These are phyloP conservation scores for Ascidia mentula DNA, from an alignment of 23 tunicate genomes.

Conservation along the genomic window DNA sequence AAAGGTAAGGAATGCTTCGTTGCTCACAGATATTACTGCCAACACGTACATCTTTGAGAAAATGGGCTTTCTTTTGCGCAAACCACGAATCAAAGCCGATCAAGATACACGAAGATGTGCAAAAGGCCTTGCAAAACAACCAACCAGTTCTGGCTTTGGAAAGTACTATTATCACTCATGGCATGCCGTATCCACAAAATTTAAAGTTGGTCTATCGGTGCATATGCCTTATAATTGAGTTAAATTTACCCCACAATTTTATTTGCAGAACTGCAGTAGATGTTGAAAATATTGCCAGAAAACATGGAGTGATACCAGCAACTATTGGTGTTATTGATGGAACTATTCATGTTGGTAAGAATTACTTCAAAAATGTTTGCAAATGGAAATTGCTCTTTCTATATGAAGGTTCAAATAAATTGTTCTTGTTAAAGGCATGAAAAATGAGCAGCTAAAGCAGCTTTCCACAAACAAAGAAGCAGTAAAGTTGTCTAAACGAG, in stretches of 20 bases:
- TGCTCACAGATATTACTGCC: too few species aligned
- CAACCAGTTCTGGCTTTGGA: slow-evolving; percentile 81
- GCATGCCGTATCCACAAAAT: slow-evolving; percentile 94
- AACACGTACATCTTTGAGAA: too few species aligned
- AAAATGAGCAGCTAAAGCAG: slow-evolving; percentile 12
- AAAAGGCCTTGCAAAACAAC: slow-evolving; percentile 38
- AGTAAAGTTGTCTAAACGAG: slow-evolving; percentile 69
- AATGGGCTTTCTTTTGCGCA: too few species aligned
- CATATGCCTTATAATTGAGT: neutral
- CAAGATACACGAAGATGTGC: slow-evolving; percentile 41
- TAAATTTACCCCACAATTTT: neutral
- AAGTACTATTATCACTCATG: slow-evolving; percentile 97
- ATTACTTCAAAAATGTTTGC: too few species aligned
- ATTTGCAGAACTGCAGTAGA: slow-evolving; percentile 70
- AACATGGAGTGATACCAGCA: slow-evolving; percentile 64
- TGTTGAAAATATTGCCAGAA: slow-evolving; percentile 61
- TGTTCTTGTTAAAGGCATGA: slow-evolving; percentile 51
- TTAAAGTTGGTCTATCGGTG: slow-evolving; percentile 33
- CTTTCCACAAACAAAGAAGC: slow-evolving; percentile 18
- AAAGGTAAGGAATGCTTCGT: too few species aligned
- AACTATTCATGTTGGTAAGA: slow-evolving; percentile 73
- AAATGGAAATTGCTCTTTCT: too few species aligned
- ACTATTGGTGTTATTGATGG: slow-evolving; percentile 82
- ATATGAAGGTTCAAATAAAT: too few species aligned
- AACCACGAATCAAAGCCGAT: neutral